Percentiles rank a stretch among this genome's conserved stretches.
Conservation (phyloP, 2,888 invertebrate species). For the Lasioglossum calceatum region DNA sequence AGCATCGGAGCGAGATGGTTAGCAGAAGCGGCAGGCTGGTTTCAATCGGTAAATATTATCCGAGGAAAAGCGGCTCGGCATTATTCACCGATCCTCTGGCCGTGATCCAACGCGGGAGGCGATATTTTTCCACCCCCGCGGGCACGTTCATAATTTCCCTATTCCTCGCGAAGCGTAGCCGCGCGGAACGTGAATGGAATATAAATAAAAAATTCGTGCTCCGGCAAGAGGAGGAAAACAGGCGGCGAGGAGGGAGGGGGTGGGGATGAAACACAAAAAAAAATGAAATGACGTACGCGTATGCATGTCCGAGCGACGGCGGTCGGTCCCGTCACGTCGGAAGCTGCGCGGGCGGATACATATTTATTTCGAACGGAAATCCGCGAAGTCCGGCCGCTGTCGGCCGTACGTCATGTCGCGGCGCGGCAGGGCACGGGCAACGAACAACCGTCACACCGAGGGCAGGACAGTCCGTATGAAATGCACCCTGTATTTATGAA, state of each 20-base stretch:
- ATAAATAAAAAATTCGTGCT: slow-evolving; percentile 3
- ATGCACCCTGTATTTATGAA: slow-evolving; percentile 55
- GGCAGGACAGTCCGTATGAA: slow-evolving; percentile 37
- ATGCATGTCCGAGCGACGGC: slow-evolving; percentile 12
- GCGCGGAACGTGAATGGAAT: not conserved
- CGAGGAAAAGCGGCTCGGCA: slow-evolving; percentile 2
- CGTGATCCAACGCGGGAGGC: slow-evolving; percentile 52
- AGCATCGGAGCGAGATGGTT: not conserved
- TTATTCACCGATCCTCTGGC: slow-evolving; percentile 51
- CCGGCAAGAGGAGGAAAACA: not conserved
- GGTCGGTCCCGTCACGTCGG: slow-evolving; percentile 46
- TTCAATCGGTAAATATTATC: slow-evolving; percentile 41
- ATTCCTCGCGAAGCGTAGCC: not conserved
- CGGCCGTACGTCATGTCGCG: slow-evolving; percentile 68
- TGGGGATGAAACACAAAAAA: not conserved
- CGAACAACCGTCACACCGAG: slow-evolving; percentile 51
- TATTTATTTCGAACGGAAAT: slow-evolving; percentile 76
- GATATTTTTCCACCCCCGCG: slow-evolving; percentile 38
- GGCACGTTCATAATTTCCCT: slow-evolving; percentile 38
- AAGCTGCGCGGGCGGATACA: slow-evolving; percentile 60
- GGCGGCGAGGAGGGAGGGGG: not conserved
- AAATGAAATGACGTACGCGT: slow-evolving; percentile 7
- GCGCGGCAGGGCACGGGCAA: slow-evolving; percentile 7
- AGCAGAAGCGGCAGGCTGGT: not conserved
- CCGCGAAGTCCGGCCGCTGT: slow-evolving; percentile 66